phyloP scores from a whole-genome alignment of 2,888 invertebrate species.

The Tenthredo scrophulariae region DNA sequence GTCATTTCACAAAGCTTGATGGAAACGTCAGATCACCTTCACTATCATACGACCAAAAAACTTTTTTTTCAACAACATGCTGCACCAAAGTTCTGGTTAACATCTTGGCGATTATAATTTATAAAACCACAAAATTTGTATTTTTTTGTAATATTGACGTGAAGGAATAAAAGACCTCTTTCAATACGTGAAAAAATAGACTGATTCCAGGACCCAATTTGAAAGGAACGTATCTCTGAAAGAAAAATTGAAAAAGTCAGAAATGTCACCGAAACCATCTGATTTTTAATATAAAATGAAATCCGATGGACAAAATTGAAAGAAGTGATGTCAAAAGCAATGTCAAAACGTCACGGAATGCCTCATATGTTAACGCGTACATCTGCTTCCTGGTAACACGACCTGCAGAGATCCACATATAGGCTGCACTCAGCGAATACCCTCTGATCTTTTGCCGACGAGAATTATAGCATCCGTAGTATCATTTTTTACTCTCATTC shows the following conservation, averaged over 20 bases:
- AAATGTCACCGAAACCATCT: neutral
- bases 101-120: too few species aligned
- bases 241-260: neutral
- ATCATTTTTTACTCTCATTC: constrained; percentile 26
- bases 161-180: neutral
- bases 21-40: constrained; percentile 4
- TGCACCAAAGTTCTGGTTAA: too few species aligned
- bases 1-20: constrained; percentile 8
- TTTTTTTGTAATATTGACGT: neutral
- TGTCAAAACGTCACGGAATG: neutral
- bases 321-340: neutral
- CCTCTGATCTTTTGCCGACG: constrained; percentile 39
- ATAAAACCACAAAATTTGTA: neutral
- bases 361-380: constrained; percentile 3
- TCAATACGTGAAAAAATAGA: neutral
- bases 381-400: constrained; percentile 35
- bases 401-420: constrained; percentile 27
- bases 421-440: neutral
- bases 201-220: neutral
- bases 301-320: neutral
- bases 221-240: neutral
- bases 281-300: neutral
- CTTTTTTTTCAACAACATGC: neutral
- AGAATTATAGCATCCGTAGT: neutral
- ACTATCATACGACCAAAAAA: neutral